A percentile compares a stretch with the other conserved stretches of the same genome.
Evolutionary conservation across 2,888 invertebrate genomes (phyloP).

Genomic region (Diarsia dahlii): DNA sequence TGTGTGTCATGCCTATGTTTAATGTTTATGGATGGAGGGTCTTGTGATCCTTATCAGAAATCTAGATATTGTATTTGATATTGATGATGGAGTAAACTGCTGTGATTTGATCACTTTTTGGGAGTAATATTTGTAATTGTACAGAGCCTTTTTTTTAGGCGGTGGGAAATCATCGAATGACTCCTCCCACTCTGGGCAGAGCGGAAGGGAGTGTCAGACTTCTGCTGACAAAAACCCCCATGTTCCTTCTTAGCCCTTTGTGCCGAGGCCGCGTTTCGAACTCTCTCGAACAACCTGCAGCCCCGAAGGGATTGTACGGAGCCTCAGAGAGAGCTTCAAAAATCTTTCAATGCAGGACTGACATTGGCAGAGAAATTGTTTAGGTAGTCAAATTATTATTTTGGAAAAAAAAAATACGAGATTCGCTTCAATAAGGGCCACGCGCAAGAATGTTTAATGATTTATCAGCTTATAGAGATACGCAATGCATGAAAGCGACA

Average conservation of each 20-base stretch:
- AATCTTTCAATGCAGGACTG: not conserved
- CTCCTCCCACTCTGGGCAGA: too few relatives aligned
- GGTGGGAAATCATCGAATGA: too few relatives aligned
- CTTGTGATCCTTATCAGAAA: not conserved
- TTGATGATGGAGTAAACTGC: not conserved
- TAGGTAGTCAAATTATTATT: not conserved
- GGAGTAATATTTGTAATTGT: too few relatives aligned
- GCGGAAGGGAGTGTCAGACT: too few relatives aligned
- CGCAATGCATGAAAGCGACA: not conserved
- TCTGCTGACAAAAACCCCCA: too few relatives aligned
- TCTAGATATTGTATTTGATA: not conserved
- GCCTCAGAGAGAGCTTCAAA: not conserved
- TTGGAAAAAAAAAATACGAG: not conserved
- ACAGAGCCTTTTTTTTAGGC: too few relatives aligned
- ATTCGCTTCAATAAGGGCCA: not conserved
- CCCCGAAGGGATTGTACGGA: too few relatives aligned
- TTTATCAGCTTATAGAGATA: not conserved
- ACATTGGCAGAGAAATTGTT: not conserved
- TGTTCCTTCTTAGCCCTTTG: too few relatives aligned
- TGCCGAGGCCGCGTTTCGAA: too few relatives aligned
- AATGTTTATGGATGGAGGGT: constrained; percentile 2
- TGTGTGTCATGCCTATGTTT: constrained; percentile 4
- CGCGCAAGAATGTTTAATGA: not conserved
- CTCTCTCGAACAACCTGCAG: too few relatives aligned
- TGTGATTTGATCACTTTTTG: not conserved